These are phyloP conservation scores for Plebejus anna DNA, from an alignment of 2,888 invertebrate species.

Conservation along the genomic window DNA sequence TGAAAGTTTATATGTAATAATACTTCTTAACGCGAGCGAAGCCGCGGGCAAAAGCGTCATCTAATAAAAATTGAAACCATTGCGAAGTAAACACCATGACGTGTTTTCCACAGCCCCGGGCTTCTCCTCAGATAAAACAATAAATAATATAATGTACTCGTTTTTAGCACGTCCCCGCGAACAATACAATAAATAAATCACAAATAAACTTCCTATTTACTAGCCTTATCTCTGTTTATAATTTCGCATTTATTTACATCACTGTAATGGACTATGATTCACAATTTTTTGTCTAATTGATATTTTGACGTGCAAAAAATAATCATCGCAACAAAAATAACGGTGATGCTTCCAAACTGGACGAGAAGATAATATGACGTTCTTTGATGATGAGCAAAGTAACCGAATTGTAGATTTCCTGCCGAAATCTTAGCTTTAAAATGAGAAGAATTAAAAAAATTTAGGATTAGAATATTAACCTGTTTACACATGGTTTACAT, in stretches of 20 bases:
- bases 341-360: constrained; percentile 11
- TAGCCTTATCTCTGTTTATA: constrained; percentile 4
- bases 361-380: not conserved
- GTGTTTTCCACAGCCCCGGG: not conserved
- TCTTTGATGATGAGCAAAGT: not conserved
- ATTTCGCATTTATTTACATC: constrained; percentile 4
- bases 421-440: not conserved
- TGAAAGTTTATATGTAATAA: too few species aligned
- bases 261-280: not conserved
- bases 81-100: constrained; percentile 13
- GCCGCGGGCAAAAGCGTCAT: too few species aligned
- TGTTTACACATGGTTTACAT: too few species aligned
- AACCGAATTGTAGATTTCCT: not conserved
- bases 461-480: too few species aligned
- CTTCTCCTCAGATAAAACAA: not conserved
- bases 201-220: constrained; percentile 10
- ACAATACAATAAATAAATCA: constrained; percentile 10
- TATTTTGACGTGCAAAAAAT: constrained; percentile 6
- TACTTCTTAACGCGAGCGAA: too few species aligned
- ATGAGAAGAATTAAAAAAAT: not conserved
- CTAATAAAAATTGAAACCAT: not conserved
- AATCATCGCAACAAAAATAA: not conserved
- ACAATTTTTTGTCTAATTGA: constrained; percentile 7
- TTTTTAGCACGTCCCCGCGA: not conserved
- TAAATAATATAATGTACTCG: constrained; percentile 6